Percentiles rank a stretch among this genome's conserved stretches.
These are phyloP conservation scores for Bovichtus diacanthus DNA, from an alignment of 2,797 vertebrate species.

Conservation along the genomic window DNA sequence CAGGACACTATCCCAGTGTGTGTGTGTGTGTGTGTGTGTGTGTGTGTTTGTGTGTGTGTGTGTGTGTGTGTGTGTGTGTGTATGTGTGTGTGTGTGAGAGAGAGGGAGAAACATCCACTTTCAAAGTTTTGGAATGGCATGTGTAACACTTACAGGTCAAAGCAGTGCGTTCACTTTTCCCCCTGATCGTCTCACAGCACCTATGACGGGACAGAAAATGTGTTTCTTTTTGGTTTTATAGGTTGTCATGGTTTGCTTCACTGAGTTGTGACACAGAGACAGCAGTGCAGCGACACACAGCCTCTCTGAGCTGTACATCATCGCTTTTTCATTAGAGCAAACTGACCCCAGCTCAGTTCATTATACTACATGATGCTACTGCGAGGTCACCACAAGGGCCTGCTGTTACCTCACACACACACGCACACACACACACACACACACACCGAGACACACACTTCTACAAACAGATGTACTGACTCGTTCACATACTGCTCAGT, in stretches of 20 bases:
- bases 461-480: background rate
- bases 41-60: background rate
- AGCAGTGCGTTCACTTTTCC: constrained; percentile 21
- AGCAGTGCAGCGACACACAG: constrained; percentile 26
- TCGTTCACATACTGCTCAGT: background rate
- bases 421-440: background rate
- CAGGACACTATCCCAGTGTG: background rate
- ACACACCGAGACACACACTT: background rate
- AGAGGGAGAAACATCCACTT: background rate
- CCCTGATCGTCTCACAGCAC: constrained; percentile 9
- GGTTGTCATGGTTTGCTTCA: constrained; percentile 9
- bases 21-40: no score
- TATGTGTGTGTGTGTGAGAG: background rate
- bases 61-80: background rate
- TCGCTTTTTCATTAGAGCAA: constrained; percentile 60
- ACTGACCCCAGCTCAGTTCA: constrained; percentile 33
- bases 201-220: constrained; percentile 19
- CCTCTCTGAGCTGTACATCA: constrained; percentile 54
- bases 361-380: constrained; percentile 37
- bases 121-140: background rate
- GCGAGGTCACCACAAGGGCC: constrained; percentile 58
- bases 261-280: constrained; percentile 43
- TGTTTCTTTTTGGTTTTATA: constrained; percentile 27
- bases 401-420: constrained; percentile 23
- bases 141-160: background rate